A percentile compares a stretch with the other conserved stretches of the same genome.
phyloP scores from a whole-genome alignment of 2,113 vertebrate species.

The Choloepus hoffmanni region DNA sequence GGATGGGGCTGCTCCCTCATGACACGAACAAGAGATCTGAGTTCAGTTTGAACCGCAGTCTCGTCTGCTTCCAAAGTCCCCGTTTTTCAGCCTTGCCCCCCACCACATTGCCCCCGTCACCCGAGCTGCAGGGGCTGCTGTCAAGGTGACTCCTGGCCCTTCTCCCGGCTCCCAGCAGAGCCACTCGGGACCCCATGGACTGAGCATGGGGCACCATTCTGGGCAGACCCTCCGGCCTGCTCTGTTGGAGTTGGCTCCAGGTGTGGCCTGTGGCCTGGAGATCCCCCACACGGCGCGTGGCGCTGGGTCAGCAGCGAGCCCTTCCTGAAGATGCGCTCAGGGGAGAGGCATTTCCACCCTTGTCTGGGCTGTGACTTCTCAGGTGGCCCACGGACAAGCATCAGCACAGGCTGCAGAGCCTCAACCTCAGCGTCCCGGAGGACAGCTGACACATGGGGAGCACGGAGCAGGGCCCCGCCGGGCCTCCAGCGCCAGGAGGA shows the following conservation, averaged over 20 bases:
- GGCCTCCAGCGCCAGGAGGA: not conserved
- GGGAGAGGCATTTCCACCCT: not conserved
- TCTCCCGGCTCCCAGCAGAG: no score
- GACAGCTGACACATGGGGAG: not conserved
- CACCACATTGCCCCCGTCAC: fast-evolving
- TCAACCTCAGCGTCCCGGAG: not conserved
- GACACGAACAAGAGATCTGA: not conserved
- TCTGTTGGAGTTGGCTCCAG: not conserved
- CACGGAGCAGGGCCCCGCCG: not conserved
- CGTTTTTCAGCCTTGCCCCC: not conserved
- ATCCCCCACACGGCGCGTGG: not conserved
- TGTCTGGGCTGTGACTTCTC: not conserved
- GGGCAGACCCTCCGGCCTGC: not conserved
- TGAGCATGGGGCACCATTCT: not conserved
- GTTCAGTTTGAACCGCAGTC: not conserved
- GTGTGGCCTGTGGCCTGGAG: not conserved
- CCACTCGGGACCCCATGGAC: no score
- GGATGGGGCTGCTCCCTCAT: no score
- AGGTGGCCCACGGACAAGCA: slow-evolving; percentile 24
- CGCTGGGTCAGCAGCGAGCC: not conserved
- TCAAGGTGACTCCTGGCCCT: no score
- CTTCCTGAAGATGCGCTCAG: not conserved
- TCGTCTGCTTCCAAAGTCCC: no score
- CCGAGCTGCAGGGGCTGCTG: not conserved
- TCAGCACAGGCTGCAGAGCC: no score